A percentile compares a stretch with the other conserved stretches of the same genome.
These are phyloP conservation scores for Empidonax alnorum DNA, from an alignment of 2,113 vertebrate genomes.

Conservation along the genomic window DNA sequence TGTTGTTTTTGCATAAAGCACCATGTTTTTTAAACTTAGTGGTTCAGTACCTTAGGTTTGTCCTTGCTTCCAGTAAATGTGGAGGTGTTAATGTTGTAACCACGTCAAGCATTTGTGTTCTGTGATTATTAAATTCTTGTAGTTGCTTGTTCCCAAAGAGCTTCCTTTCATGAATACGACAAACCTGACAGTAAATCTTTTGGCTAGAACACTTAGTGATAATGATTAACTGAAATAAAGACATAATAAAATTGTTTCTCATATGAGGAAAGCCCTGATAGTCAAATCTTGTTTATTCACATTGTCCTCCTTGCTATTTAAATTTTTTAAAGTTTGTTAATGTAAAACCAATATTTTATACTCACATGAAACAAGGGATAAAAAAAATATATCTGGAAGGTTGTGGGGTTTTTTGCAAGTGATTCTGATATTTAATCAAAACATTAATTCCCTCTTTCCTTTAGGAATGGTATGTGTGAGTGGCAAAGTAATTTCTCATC, in stretches of 20 bases:
- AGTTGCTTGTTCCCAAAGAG: background rate
- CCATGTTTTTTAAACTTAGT: background rate
- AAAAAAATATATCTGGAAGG: background rate
- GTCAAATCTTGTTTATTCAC: background rate
- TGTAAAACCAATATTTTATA: background rate
- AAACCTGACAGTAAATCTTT: background rate
- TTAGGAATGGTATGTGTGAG: background rate
- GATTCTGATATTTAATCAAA: background rate
- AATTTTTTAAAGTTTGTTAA: background rate
- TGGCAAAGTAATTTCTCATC: background rate
- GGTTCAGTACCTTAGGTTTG: background rate
- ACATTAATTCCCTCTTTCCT: background rate
- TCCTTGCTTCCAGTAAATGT: background rate
- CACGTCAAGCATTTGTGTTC: background rate
- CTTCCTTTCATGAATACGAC: background rate
- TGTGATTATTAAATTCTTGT: background rate
- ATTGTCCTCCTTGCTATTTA: background rate
- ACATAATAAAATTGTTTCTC: background rate
- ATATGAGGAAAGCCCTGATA: background rate
- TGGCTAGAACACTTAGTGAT: background rate
- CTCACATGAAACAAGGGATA: background rate
- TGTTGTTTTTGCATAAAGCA: background rate
- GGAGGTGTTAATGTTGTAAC: background rate
- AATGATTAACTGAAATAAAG: background rate
- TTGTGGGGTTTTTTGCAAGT: background rate